phyloP scores from a whole-genome alignment of 1,140 invertebrate species.

The Neodiprion lecontei region DNA sequence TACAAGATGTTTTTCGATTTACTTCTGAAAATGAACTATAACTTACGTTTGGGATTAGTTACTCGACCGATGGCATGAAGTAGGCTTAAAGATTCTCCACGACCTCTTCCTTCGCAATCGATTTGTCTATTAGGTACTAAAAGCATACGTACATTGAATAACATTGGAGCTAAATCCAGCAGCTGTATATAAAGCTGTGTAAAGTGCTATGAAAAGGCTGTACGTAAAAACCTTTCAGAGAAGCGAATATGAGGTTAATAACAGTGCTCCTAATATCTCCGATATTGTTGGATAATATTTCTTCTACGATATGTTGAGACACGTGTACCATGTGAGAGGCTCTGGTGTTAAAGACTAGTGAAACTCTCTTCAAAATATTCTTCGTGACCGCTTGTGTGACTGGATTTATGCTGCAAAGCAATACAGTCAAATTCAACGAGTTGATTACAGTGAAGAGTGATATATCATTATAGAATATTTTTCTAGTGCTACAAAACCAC shows the following conservation, averaged over 20 bases:
- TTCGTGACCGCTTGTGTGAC: slow-evolving; percentile 70
- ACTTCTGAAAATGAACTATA: background rate
- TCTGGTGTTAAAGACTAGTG: slow-evolving; percentile 61
- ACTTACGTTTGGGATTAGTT: slow-evolving; percentile 76
- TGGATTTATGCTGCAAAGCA: slow-evolving; percentile 67
- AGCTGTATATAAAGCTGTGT: background rate
- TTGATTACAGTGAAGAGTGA: too few relatives aligned
- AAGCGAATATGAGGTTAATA: slow-evolving; percentile 75
- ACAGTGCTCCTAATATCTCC: slow-evolving; percentile 76
- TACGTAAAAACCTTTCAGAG: slow-evolving; percentile 65
- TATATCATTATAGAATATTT: background rate
- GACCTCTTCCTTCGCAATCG: slow-evolving; percentile 50
- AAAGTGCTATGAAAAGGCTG: too few relatives aligned
- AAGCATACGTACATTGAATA: slow-evolving; percentile 20
- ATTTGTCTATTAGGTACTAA: slow-evolving; percentile 34
- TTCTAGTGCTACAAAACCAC: background rate
- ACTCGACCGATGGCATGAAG: slow-evolving; percentile 79
- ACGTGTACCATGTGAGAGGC: slow-evolving; percentile 63
- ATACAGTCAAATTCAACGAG: slow-evolving; percentile 17
- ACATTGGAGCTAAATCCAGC: slow-evolving; percentile 10
- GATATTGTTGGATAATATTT: slow-evolving; percentile 70
- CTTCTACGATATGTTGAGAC: slow-evolving; percentile 66
- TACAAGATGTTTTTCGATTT: slow-evolving; percentile 15
- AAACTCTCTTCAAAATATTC: slow-evolving; percentile 69
- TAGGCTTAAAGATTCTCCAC: slow-evolving; percentile 73